Base-by-base conservation (phyloP, 2,797 vertebrate genomes). In the Gallinago nigripennis region DNA sequence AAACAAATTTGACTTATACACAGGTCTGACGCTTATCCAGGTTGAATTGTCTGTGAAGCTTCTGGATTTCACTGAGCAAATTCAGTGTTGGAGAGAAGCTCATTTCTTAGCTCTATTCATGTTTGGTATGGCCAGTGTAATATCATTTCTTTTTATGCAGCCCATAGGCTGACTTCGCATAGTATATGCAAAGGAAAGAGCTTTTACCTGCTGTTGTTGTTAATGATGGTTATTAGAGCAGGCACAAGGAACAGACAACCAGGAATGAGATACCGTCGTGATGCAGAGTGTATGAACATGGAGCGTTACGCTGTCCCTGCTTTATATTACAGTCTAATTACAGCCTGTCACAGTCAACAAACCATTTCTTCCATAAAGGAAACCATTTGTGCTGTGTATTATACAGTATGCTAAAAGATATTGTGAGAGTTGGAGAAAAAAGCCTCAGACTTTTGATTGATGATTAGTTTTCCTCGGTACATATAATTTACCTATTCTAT, bases 281-380 rank as follows among this genome's bases (percentile, higher is more conserved):
- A 94, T 56, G 73, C 65, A 45, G 41, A 53, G 69, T n/a, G 54
- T 64, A 86, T 39, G 78, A 90, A 61, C 73, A 75, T 4, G 3
- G 41, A 89, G 83, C 15, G 10, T 78, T 92, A 66, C 16, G 8
- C 56, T 60, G 66, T 33, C 69, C 51, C 68, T 82, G 83, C 83
- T 84, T 93, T 92, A 23, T 43, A 54, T 61, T 90, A 27, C 53
- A 90, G 54, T 50, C 77, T 92, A 92, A 96, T 93, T 95, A 77
- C 86, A 94, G 75, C 75, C 84, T 86, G 82, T 84, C 82, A 70
- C 60, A 66, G 66, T 61, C 93, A 95, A 71, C 86, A 86, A 90
- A 71, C 85, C 43, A 31, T 90, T 91, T 82, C 48, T 78, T 75
- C 73, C 53, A 33, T 61, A 90, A 84, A 51, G 73, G 70, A 88